Evolutionary conservation across 92 coral and sea anemone genomes (phyloP), one percentile per base, ranked within the genome.

Genomic region (Palythoa caribaeorum): DNA sequence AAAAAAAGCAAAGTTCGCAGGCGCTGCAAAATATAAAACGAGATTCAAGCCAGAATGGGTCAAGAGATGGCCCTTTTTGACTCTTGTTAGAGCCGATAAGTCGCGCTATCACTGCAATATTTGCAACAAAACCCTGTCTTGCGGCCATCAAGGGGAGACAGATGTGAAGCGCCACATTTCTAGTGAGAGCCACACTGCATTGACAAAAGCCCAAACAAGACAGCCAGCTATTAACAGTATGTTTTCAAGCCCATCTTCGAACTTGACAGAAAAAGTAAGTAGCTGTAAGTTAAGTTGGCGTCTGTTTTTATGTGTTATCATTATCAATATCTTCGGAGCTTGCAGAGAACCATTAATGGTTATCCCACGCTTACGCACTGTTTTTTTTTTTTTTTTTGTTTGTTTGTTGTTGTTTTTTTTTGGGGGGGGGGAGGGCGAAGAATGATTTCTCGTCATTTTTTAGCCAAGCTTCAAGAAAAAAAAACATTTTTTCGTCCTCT

Each of bases 81-180:
- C 38, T n/a, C 73, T 19, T n/a, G 73, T 7, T 19, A n/a, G 38
- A 68, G 39, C 11, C 11, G 73, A 68, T 5, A 68, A 68, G 37
- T 68, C 73, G 37, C 73, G 39, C 37, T 68, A 68, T 19, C 40
- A 83, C 62, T 83, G 87, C 39, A 83, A 83, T 65, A 57, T 83
- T 51, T 84, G 79, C 79, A 84, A 71, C 54, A 71, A 57, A 62
- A 50, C 88, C 5, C 72, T 72, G 70, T 37, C 88, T 12, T 71
- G 88, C 17, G 88, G 51, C 79, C 88, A 84, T 53, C 55, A 71
- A 84, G 71, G 71, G 54, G 71, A 84, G 54, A 48, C 88, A 72
- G 88, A 84, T 72, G 60, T 84, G 40, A 50, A 84, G 71, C 79
- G 79, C 79, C 88, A 84, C 77, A 84, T 84, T 84, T 54, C 78